Percentiles rank a stretch among this genome's conserved stretches.
phyloP scores from a whole-genome alignment of 2,888 invertebrate species.

The Noctua comes region DNA sequence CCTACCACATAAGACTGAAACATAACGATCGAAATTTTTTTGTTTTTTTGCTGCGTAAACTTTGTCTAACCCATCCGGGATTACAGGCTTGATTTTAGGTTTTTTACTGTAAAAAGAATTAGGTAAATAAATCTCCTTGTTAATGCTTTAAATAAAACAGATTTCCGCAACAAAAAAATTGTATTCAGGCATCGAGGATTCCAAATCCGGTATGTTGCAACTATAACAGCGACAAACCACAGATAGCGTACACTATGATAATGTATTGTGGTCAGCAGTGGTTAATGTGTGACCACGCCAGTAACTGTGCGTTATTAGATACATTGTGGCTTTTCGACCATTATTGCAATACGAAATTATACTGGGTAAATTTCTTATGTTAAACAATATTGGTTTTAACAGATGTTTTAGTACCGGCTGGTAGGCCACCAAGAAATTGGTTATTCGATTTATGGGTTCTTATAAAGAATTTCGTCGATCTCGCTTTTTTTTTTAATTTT shows the following conservation, averaged over 20 bases:
- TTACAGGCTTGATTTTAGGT: neutral
- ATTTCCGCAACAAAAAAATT: neutral
- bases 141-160: neutral
- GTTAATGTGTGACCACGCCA: slow-evolving; percentile 20
- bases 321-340: slow-evolving; percentile 1
- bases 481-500: too few relatives aligned
- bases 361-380: neutral
- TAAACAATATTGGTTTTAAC: neutral
- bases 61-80: neutral
- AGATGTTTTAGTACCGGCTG: neutral
- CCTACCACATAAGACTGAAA: neutral
- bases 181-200: neutral
- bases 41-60: neutral
- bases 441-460: neutral
- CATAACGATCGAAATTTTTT: neutral
- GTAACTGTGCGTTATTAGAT: slow-evolving; percentile 20
- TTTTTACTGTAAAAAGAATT: neutral
- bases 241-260: slow-evolving; percentile 11
- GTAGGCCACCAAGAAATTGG: neutral
- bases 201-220: neutral
- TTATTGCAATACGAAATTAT: neutral
- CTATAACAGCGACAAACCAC: slow-evolving; percentile 38
- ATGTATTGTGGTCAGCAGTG: slow-evolving; percentile 37
- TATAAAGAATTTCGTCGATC: too few relatives aligned
- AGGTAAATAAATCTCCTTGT: neutral